Evolutionary conservation across 2,888 invertebrate species (phyloP), one percentile per base, ranked within the genome.

Genomic region (Dicranocentrus wangi): DNA sequence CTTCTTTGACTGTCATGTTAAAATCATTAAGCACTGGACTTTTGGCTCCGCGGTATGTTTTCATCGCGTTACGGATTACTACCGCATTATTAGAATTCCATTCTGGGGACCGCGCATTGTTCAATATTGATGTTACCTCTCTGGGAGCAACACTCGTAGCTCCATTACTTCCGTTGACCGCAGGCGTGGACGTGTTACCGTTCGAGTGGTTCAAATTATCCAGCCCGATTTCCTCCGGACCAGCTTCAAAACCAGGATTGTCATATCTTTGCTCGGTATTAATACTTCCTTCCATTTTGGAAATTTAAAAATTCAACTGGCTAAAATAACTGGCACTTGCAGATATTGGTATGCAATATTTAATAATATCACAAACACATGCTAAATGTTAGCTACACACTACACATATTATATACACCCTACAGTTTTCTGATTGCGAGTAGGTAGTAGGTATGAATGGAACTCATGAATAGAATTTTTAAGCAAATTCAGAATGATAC

Each of bases 1-100:
- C 83, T 68, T 82, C 76, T 17, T 82, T 75, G 7, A 83, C 81
- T 32, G 81, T 79, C 83, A 83, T 83, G 76, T 79, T 73, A 28
- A 82, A 83, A 27, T 83, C 75, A 27, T 79, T 76, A 1, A 83
- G 58, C 5, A 83, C 82, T n/a, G 79, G 81, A 21, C 65, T 73
- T 25, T 70, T 73, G 7, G 80, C 83, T 8, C 76, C 78, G 1
- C 81, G 55, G 51, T 82, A 81, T 1, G 77, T 83, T 81, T 83
- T 83, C 78, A 78, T 83, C 3, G 81, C 81, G 61, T 81, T 83
- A 10, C 81, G 81, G 39, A 83, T 81, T 0, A 80, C 72, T 17
- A 83, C 83, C 39, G 83, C 83, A 23, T 80, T 82, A 61, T 82
- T 82, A 0, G 76, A 27, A 39, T 69, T 76, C 70, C 75, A 80